A percentile compares a stretch with the other conserved stretches of the same genome.
phyloP scores from a whole-genome alignment of 2,888 invertebrate genomes.

The Byasa hedistus region DNA sequence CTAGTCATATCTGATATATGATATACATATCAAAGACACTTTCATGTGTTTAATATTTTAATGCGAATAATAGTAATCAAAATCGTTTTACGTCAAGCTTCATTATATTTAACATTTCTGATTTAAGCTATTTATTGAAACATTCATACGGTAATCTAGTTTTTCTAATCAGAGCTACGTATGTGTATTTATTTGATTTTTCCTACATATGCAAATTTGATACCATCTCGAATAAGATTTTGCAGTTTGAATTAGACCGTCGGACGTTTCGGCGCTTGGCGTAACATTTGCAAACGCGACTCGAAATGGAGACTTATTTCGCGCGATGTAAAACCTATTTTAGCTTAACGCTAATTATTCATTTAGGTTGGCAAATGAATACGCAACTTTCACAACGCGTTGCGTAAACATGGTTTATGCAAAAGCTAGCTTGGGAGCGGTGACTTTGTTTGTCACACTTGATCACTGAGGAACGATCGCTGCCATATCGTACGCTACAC shows the following conservation, averaged over 20 bases:
- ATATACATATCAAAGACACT: too few relatives aligned
- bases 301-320: conserved; percentile 14
- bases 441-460: conserved; percentile 27
- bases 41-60: too few relatives aligned
- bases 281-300: conserved; percentile 3
- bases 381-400: conserved; percentile 29
- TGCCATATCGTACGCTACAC: conserved; percentile 3
- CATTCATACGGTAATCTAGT: background rate
- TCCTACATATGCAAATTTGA: background rate
- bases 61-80: too few relatives aligned
- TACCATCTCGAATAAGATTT: conserved; percentile 13
- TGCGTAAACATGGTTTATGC: conserved; percentile 29
- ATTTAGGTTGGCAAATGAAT: conserved; percentile 31
- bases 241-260: conserved; percentile 19
- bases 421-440: conserved; percentile 24
- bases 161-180: background rate
- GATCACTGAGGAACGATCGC: conserved; percentile 24
- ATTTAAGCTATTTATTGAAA: too few relatives aligned
- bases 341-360: conserved; percentile 21
- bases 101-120: too few relatives aligned
- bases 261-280: conserved; percentile 13
- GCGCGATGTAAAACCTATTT: conserved; percentile 12
- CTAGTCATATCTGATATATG: too few relatives aligned
- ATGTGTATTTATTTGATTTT: background rate
- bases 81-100: too few relatives aligned